phyloP scores from a whole-genome alignment of 2,888 invertebrate genomes.

The Azorinus chamasolen region DNA sequence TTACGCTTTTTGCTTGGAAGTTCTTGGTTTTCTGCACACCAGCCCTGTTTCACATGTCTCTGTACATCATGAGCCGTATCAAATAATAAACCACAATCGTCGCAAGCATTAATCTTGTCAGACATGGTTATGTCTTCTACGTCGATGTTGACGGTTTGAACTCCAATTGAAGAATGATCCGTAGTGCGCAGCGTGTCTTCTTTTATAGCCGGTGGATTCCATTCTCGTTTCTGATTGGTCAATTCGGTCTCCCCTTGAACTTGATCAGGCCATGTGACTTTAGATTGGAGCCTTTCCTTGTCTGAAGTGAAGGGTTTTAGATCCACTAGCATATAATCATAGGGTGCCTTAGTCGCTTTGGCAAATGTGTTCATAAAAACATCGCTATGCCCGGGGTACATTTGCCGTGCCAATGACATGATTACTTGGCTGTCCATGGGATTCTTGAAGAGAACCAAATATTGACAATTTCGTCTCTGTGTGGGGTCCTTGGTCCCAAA shows the following conservation, averaged over 20 bases:
- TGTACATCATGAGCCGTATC: constrained; percentile 15
- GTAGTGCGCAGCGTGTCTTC: not conserved
- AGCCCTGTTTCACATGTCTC: constrained; percentile 21
- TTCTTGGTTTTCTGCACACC: constrained; percentile 21
- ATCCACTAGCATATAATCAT: constrained; percentile 25
- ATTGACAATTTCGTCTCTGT: too few species aligned
- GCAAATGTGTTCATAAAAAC: constrained; percentile 10
- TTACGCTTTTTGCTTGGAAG: too few species aligned
- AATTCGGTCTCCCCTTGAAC: constrained; percentile 4
- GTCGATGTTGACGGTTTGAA: constrained; percentile 1
- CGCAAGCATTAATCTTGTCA: constrained; percentile 24
- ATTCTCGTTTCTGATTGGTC: not conserved
- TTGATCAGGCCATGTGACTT: not conserved
- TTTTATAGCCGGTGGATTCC: constrained; percentile 11
- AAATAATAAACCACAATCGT: constrained; percentile 24
- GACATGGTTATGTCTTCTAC: not conserved
- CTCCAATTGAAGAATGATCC: constrained; percentile 10
- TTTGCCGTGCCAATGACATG: too few species aligned
- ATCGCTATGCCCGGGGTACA: too few species aligned
- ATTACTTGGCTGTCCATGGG: too few species aligned
- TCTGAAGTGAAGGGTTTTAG: constrained; percentile 12
- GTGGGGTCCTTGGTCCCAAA: too few species aligned
- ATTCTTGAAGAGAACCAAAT: too few species aligned
- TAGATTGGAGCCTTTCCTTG: not conserved
- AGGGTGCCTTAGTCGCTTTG: too few species aligned